A percentile compares a stretch with the other conserved stretches of the same genome.
phyloP scores from a whole-genome alignment of 2,797 vertebrate genomes.

The Coregonus ussuriensis region DNA sequence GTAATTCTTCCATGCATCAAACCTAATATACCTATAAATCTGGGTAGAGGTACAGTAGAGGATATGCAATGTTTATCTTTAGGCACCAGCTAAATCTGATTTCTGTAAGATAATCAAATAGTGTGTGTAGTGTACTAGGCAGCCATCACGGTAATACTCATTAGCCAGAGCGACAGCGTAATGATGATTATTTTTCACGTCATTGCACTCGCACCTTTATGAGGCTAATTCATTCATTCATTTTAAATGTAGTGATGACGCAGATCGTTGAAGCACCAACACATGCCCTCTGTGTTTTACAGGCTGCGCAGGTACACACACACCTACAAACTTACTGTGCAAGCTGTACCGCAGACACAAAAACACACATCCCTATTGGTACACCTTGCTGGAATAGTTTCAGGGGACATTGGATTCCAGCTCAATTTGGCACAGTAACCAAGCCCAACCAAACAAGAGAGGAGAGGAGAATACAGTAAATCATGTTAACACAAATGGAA shows the following conservation, averaged over 20 bases:
- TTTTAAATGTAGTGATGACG: conserved; percentile 34
- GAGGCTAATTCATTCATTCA: conserved; percentile 43
- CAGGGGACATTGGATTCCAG: conserved; percentile 1
- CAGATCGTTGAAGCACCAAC: conserved; percentile 47
- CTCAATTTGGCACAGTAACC: not conserved
- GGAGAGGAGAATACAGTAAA: not conserved
- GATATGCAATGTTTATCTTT: conserved; percentile 28
- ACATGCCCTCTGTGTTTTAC: conserved; percentile 8
- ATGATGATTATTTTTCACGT: conserved; percentile 59
- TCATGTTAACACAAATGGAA: not conserved
- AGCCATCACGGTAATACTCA: conserved; percentile 48
- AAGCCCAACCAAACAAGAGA: not conserved
- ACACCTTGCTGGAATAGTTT: not conserved
- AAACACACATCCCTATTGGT: not conserved
- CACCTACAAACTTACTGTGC: conserved; percentile 2
- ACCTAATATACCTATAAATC: not conserved
- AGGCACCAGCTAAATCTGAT: conserved; percentile 29
- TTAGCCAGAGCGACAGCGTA: conserved; percentile 56
- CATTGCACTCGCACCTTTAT: conserved; percentile 54
- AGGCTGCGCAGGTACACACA: not conserved
- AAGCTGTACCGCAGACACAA: not conserved
- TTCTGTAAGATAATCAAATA: not conserved
- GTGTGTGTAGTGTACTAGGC: not conserved
- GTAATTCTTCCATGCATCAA: not conserved
- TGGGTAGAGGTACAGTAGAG: conserved; percentile 17